phyloP scores from a whole-genome alignment of 2,113 vertebrate genomes.

The Cryptotis parvus region DNA sequence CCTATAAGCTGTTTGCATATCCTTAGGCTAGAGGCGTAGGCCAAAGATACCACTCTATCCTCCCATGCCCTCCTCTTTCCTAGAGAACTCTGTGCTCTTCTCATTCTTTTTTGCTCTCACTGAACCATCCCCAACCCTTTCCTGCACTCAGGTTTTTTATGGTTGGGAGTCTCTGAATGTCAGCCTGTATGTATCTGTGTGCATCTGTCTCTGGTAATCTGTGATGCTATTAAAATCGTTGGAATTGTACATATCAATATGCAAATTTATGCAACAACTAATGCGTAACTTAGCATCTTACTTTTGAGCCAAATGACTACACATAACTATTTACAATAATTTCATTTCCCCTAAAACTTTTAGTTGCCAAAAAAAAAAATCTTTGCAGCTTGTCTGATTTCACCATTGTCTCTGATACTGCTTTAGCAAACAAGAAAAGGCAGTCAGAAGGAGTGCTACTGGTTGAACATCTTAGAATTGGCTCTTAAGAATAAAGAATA shows the following conservation, averaged over 20 bases:
- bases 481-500: constrained; percentile 47
- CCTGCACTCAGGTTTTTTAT: not conserved
- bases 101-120: not conserved
- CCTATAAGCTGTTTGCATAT: too few species aligned
- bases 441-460: not conserved
- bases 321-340: constrained; percentile 34
- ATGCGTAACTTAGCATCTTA: constrained; percentile 75
- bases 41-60: too few species aligned
- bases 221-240: constrained; percentile 69
- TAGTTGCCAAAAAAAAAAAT: constrained; percentile 7
- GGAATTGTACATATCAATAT: constrained; percentile 70
- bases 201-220: constrained; percentile 72
- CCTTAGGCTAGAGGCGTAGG: too few species aligned
- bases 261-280: constrained; percentile 78
- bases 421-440: constrained; percentile 33
- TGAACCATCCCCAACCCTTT: not conserved
- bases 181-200: constrained; percentile 23
- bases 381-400: not conserved
- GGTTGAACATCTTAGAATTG: not conserved
- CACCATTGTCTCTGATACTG: not conserved
- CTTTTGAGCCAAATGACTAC: constrained; percentile 68
- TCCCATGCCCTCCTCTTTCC: not conserved
- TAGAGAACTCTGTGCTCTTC: not conserved
- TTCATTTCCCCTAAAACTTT: constrained; percentile 49
- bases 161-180: constrained; percentile 54